phyloP scores from a whole-genome alignment of 2,888 invertebrate species.

The Koerneria pararmatus region DNA sequence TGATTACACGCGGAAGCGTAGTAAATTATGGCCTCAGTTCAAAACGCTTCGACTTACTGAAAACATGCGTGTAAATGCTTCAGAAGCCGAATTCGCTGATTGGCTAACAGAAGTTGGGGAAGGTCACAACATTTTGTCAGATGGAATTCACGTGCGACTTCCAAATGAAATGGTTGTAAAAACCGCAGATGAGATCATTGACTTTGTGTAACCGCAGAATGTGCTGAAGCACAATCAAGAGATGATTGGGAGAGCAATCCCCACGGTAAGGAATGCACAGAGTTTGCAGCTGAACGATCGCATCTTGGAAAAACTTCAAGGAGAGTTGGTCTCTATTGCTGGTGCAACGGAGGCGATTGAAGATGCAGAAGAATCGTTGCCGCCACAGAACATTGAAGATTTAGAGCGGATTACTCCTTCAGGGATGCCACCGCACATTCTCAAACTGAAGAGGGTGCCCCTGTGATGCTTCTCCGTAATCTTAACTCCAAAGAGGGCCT shows the following conservation, averaged over 20 bases:
- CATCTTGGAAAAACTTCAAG: not conserved
- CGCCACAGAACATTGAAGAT: conserved; percentile 18
- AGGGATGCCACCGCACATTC: conserved; percentile 27
- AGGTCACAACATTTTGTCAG: not conserved
- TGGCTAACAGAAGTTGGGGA: conserved; percentile 12
- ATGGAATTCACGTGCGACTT: not conserved
- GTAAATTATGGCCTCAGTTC: conserved; percentile 4
- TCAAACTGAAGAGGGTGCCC: conserved; percentile 27
- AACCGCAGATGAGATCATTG: not conserved
- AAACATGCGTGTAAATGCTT: not conserved
- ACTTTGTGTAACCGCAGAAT: conserved; percentile 1
- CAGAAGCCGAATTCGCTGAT: conserved; percentile 5
- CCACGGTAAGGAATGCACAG: not conserved
- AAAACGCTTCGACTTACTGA: not conserved
- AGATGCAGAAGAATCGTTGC: not conserved
- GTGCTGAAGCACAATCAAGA: not conserved
- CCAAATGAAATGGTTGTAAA: not conserved
- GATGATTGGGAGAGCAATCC: not conserved
- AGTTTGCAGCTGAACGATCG: not conserved
- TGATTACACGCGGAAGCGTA: conserved; percentile 5
- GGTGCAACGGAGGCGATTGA: not conserved
- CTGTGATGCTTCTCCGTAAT: conserved; percentile 33
- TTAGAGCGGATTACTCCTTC: conserved; percentile 17
- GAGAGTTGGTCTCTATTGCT: not conserved
- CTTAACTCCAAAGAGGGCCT: conserved; percentile 29